These are phyloP conservation scores for Colinus virginianus DNA, from an alignment of 2,113 vertebrate species.

Conservation along the genomic window DNA sequence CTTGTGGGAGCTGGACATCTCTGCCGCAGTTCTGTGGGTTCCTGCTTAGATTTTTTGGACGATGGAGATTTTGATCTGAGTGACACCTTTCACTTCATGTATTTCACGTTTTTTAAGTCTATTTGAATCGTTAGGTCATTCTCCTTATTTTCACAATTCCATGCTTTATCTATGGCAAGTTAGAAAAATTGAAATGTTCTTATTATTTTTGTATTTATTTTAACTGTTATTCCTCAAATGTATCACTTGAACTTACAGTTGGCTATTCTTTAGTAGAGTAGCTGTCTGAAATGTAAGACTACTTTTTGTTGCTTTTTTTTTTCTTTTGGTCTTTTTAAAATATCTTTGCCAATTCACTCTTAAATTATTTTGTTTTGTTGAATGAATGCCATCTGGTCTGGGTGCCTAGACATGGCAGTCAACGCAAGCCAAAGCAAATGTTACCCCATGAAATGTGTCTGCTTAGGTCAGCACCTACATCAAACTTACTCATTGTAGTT, in stretches of 20 bases:
- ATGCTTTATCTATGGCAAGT: neutral
- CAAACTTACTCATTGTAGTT: neutral
- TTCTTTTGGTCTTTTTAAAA: neutral
- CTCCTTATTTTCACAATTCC: neutral
- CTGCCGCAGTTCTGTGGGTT: neutral
- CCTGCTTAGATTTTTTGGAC: neutral
- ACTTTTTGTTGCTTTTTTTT: neutral
- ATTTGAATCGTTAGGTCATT: neutral
- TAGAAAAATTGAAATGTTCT: neutral
- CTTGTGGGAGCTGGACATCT: neutral
- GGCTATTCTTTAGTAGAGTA: neutral
- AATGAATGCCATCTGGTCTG: neutral
- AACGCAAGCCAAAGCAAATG: neutral
- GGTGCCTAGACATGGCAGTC: neutral
- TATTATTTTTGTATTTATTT: neutral
- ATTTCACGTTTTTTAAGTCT: neutral
- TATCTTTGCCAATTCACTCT: neutral
- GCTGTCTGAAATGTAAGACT: neutral
- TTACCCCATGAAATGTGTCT: neutral
- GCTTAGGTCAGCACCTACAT: neutral
- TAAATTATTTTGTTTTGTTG: neutral
- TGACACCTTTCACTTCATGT: constrained; percentile 30
- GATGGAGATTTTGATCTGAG: neutral
- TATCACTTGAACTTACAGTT: neutral
- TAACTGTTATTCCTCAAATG: neutral